phyloP scores from a whole-genome alignment of 2,888 invertebrate genomes.

The Xestia c-nigrum region DNA sequence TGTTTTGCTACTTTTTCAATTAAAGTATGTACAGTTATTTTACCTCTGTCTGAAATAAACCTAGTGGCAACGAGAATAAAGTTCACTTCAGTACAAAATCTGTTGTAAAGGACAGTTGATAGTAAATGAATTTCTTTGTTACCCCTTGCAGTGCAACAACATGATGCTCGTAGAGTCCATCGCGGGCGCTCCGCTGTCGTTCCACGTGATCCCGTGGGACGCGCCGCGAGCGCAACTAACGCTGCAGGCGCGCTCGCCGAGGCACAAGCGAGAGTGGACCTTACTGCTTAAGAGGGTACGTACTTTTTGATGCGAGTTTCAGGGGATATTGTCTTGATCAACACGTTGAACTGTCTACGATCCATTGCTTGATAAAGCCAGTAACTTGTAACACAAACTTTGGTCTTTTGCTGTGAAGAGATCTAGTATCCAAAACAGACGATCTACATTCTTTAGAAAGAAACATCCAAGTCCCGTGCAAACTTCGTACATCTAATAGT shows the following conservation, averaged over 20 bases:
- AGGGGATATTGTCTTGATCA: neutral
- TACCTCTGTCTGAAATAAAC: no score
- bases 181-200: conserved; percentile 97
- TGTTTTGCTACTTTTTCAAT: no score
- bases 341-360: neutral
- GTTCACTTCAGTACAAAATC: no score
- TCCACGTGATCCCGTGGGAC: conserved; percentile 99
- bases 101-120: no score
- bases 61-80: no score
- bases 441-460: neutral
- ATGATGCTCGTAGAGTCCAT: conserved; percentile 99
- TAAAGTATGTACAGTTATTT: no score
- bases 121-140: neutral
- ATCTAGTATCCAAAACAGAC: neutral
- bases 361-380: neutral
- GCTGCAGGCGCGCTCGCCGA: conserved; percentile 94
- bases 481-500: no score
- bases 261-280: conserved; percentile 95
- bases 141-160: conserved; percentile 95
- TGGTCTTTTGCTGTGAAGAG: neutral
- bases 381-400: neutral
- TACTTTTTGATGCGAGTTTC: neutral
- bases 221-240: conserved; percentile 98
- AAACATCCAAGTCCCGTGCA: no score
- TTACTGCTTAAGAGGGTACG: conserved; percentile 89